A percentile compares a stretch with the other conserved stretches of the same genome.
phyloP scores from a whole-genome alignment of 2,888 invertebrate genomes.

The Hypomecis atomaria region DNA sequence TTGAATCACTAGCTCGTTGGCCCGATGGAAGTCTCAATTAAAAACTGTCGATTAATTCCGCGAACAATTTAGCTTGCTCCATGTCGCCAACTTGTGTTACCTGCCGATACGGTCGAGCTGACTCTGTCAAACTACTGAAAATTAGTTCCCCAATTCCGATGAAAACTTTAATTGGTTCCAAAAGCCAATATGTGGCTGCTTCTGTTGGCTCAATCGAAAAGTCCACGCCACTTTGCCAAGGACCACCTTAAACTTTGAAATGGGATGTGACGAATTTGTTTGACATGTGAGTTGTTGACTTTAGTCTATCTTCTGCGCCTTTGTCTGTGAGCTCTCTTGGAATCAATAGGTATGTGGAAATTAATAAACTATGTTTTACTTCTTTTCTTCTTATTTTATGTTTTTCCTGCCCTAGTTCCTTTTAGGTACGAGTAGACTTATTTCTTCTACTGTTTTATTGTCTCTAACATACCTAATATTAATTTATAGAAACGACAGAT shows the following conservation, averaged over 20 bases:
- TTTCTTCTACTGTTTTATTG: too few relatives aligned
- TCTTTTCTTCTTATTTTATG: too few relatives aligned
- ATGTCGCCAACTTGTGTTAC: conserved; percentile 54
- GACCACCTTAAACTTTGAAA: conserved; percentile 55
- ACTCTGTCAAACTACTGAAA: conserved; percentile 80
- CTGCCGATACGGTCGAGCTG: conserved; percentile 68
- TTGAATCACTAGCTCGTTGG: conserved; percentile 33
- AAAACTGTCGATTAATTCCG: conserved; percentile 65
- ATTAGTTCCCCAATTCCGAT: conserved; percentile 79
- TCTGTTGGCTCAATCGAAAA: conserved; percentile 67
- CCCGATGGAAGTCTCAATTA: conserved; percentile 53
- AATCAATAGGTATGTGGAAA: too few relatives aligned
- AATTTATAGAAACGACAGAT: too few relatives aligned
- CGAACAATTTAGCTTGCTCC: conserved; percentile 59
- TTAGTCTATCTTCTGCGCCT: conserved; percentile 10
- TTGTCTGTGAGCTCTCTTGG: conserved; percentile 5
- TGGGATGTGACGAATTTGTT: conserved; percentile 50
- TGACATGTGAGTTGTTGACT: conserved; percentile 39
- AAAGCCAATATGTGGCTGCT: conserved; percentile 72
- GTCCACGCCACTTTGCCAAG: conserved; percentile 47
- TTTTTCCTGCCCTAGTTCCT: too few relatives aligned
- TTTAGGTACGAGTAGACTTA: too few relatives aligned
- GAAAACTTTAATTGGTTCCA: conserved; percentile 83
- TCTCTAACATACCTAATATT: too few relatives aligned
- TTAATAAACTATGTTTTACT: too few relatives aligned